Percentiles rank a stretch among this genome's conserved stretches.
These are phyloP conservation scores for Petrocephalus schoutedeni DNA, from an alignment of 2,797 vertebrate genomes.

Conservation along the genomic window DNA sequence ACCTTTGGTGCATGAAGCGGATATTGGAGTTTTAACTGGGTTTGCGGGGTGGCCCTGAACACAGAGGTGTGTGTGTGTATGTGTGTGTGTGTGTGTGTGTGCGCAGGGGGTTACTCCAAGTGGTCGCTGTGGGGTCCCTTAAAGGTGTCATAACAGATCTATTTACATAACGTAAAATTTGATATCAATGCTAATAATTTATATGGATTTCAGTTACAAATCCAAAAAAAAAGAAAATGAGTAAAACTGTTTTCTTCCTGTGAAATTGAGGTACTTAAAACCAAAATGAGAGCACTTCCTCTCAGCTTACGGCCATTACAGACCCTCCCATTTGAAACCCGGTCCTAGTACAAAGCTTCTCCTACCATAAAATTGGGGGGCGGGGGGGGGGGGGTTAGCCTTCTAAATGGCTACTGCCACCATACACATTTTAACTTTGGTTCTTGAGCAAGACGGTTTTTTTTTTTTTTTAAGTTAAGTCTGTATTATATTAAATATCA, in stretches of 20 bases:
- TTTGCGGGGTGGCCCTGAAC: neutral
- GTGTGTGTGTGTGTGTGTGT: neutral
- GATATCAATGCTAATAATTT: neutral
- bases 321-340: neutral
- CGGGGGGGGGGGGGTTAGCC: neutral
- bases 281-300: neutral
- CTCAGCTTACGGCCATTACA: neutral
- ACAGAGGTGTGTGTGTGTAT: neutral
- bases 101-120: neutral
- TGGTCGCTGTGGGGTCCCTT: neutral
- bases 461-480: neutral
- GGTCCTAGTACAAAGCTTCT: neutral
- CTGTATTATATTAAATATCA: conserved; percentile 27
- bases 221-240: neutral
- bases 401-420: neutral
- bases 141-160: neutral
- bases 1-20: neutral
- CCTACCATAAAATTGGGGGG: neutral
- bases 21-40: neutral
- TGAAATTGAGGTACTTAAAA: neutral
- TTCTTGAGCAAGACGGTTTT: neutral
- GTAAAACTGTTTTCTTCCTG: neutral
- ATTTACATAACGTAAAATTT: neutral
- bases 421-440: neutral
- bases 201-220: neutral